Evolutionary conservation across 2,113 vertebrate species (phyloP), one percentile per base, ranked within the genome.

Genomic region (Urocynchramus pylzowi): DNA sequence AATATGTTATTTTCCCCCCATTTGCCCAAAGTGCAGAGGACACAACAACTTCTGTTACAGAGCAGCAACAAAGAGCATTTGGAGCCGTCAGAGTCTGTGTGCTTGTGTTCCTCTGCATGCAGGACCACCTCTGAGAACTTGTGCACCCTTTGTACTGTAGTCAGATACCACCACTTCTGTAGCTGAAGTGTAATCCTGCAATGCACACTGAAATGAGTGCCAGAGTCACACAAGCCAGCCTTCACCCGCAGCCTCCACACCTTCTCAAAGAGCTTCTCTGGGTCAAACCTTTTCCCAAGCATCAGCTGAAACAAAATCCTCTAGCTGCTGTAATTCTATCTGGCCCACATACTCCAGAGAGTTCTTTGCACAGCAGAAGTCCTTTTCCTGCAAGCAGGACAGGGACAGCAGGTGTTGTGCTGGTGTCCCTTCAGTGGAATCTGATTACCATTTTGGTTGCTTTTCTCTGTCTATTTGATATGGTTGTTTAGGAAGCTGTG

Each of bases 381-480:
- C 92, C 92, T 80, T 76, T 81, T 64, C 70, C 94, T 94, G 60
- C 81, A 94, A 96, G 67, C 69, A 80, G 85, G 79, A 84, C 69
- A 89, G 84, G 91, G 92, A 93, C 67, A 95, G 95, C 90, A 84
- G 95, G 94, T 94, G 94, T 84, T 91, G 57, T 83, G 85, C 78
- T 87, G 90, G 74, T 96, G 94, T 96, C 96, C 60, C 76, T 41
- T 57, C 84, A 93, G 84, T 94, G 96, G 94, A 97, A 98, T 97
- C 79, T 94, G 92, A 97, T 98, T 93, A 94, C 96, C 2, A 3
- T 86, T 95, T 97, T 91, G 63, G 90, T 95, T 96, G 89, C 96
- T 94, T 97, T 97, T 95, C 83, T 95, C 95, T 87, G 94, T 97
- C 90, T 97, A 94, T 97, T 96, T 89, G 96, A 98, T 98, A 97